These are phyloP conservation scores for Punctoribates punctum DNA, from an alignment of 2,888 invertebrate species.

Conservation along the genomic window DNA sequence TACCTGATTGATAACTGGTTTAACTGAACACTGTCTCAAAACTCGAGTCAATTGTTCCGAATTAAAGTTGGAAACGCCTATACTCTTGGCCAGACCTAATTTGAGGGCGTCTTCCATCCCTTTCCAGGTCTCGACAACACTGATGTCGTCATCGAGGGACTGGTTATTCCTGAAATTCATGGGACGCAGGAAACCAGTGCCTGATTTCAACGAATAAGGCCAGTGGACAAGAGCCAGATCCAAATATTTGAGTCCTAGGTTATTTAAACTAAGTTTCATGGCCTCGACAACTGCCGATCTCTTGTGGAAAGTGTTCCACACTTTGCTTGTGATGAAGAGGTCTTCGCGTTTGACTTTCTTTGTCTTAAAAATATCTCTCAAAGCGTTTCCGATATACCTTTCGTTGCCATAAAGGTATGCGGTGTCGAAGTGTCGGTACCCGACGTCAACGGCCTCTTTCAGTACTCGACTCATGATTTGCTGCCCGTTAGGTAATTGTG, in stretches of 20 bases:
- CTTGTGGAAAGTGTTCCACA: slow-evolving; percentile 36
- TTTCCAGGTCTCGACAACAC: slow-evolving; percentile 32
- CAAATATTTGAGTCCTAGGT: slow-evolving; percentile 50
- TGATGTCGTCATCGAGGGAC: background rate
- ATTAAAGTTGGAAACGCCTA: slow-evolving; percentile 82
- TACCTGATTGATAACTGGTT: slow-evolving; percentile 42
- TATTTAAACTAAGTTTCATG: slow-evolving; percentile 46
- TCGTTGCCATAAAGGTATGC: slow-evolving; percentile 34
- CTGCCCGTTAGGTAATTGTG: background rate
- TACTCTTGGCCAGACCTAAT: no score
- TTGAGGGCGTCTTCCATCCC: slow-evolving; percentile 31
- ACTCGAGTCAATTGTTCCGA: slow-evolving; percentile 62
- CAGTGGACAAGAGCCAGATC: slow-evolving; percentile 53
- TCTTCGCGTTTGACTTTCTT: slow-evolving; percentile 27
- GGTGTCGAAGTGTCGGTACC: background rate
- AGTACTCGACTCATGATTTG: no score
- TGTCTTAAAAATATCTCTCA: background rate
- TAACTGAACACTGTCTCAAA: background rate
- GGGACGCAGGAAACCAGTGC: background rate
- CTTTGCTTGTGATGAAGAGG: no score
- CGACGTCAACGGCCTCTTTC: background rate
- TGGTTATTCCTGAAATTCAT: background rate
- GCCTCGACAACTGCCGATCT: slow-evolving; percentile 18
- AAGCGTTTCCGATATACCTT: slow-evolving; percentile 31
- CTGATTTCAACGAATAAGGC: slow-evolving; percentile 50